Conservation (phyloP, 2,888 invertebrate genomes). For the Calliphora vomitoria region DNA sequence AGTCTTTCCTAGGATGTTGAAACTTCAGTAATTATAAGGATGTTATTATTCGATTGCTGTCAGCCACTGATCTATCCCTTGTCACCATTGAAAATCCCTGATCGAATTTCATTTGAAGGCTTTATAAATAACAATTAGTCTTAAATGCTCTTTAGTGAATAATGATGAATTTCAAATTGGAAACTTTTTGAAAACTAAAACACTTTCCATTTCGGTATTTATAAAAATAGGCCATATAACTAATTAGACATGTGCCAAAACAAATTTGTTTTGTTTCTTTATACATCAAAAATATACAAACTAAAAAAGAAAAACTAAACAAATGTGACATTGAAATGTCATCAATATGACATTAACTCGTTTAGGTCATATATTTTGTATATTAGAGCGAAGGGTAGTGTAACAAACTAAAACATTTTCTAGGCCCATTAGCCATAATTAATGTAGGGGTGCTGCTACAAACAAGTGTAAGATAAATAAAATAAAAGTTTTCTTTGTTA, state of each 20-base stretch:
- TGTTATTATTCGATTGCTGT: too few species aligned
- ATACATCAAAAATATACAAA: neutral
- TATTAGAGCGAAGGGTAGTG: neutral
- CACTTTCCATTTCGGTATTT: too few species aligned
- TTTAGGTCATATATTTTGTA: neutral
- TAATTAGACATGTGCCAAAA: neutral
- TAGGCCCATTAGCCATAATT: neutral
- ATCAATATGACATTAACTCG: neutral
- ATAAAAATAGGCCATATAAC: neutral
- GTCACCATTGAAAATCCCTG: too few species aligned
- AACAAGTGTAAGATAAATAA: neutral
- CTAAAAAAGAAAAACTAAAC: neutral
- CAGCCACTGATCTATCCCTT: too few species aligned
- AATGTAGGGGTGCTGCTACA: neutral
- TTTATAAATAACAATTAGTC: too few species aligned
- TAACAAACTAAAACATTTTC: neutral
- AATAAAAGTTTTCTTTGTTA: neutral
- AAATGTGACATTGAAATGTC: slow-evolving; percentile 3
- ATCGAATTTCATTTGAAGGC: too few species aligned
- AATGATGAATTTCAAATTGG: too few species aligned
- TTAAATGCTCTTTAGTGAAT: too few species aligned
- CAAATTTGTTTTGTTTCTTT: neutral
- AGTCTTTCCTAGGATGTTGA: too few species aligned
- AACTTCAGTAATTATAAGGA: too few species aligned
- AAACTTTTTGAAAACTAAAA: too few species aligned